Evolutionary conservation across 1,140 invertebrate genomes (phyloP).

Genomic region (Drosophila ohnishii): DNA sequence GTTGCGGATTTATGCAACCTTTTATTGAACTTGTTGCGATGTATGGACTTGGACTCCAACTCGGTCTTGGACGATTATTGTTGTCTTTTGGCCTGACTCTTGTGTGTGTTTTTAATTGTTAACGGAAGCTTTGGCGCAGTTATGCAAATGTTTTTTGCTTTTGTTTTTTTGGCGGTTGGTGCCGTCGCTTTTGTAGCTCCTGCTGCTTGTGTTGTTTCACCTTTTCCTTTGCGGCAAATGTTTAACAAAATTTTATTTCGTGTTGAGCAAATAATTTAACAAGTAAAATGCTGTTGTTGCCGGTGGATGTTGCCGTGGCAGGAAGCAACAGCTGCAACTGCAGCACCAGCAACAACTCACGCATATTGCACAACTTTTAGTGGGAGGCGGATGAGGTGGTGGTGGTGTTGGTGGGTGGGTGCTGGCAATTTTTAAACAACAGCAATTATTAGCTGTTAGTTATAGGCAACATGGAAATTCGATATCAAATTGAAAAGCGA

Average conservation of each 20-base stretch:
- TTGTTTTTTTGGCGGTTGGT: constrained; percentile 43
- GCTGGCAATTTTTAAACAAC: constrained; percentile 42
- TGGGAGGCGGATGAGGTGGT: constrained; percentile 45
- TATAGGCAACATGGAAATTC: constrained; percentile 54
- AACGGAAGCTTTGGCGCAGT: constrained; percentile 57
- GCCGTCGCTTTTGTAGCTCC: constrained; percentile 17
- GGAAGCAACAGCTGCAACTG: constrained; percentile 41
- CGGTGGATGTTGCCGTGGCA: constrained; percentile 42
- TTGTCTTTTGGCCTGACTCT: constrained; percentile 16
- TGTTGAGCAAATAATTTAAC: constrained; percentile 70
- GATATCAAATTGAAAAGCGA: constrained; percentile 40
- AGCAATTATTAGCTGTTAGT: constrained; percentile 58
- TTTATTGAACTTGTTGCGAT: constrained; percentile 61
- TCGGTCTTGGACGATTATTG: constrained; percentile 30
- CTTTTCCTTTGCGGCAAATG: constrained; percentile 65
- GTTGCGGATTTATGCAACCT: constrained; percentile 50
- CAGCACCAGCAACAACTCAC: constrained; percentile 36
- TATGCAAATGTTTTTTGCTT: constrained; percentile 58
- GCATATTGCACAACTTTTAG: constrained; percentile 59
- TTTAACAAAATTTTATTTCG: constrained; percentile 71
- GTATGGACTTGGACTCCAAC: constrained; percentile 4
- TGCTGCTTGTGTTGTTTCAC: constrained; percentile 50
- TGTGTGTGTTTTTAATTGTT: constrained; percentile 66
- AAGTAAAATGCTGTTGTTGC: constrained; percentile 64
- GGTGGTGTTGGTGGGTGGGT: constrained; percentile 15